phyloP scores from a whole-genome alignment of 2,113 vertebrate species.

The Puffinus mauretanicus region DNA sequence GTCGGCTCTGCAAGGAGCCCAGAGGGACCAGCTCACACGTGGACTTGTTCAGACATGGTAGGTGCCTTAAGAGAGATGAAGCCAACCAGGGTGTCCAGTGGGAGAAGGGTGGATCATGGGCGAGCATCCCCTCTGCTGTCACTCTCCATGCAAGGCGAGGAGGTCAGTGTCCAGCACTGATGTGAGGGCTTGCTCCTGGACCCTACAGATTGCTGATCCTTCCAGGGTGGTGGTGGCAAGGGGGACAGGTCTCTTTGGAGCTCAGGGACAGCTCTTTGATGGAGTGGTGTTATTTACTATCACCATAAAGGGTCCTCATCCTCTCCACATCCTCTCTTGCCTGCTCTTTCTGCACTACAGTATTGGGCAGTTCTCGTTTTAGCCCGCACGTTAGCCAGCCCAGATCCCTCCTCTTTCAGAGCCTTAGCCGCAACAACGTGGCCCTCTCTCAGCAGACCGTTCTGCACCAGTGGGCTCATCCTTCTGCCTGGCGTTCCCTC shows the following conservation, averaged over 20 bases:
- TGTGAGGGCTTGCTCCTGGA: neutral
- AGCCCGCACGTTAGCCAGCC: neutral
- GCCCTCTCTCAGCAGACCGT: neutral
- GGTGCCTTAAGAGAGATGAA: neutral
- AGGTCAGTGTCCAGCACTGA: neutral
- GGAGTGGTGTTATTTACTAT: neutral
- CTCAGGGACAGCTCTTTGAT: neutral
- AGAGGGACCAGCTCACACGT: neutral
- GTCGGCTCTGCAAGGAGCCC: neutral
- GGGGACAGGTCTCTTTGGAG: neutral
- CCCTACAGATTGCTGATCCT: neutral
- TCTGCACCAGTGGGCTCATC: neutral
- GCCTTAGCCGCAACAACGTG: neutral
- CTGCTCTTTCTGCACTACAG: neutral
- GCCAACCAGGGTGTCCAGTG: neutral
- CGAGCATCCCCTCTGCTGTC: neutral
- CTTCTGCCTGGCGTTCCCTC: neutral
- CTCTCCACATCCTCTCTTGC: neutral
- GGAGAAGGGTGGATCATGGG: neutral
- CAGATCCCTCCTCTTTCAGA: neutral
- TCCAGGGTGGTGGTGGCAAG: neutral
- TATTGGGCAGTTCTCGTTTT: neutral
- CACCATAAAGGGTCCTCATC: neutral
- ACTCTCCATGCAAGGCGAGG: rapidly evolving
- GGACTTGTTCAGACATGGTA: neutral